Evolutionary conservation across 2,797 vertebrate genomes (phyloP).

Genomic region (Sebastes dallii): DNA sequence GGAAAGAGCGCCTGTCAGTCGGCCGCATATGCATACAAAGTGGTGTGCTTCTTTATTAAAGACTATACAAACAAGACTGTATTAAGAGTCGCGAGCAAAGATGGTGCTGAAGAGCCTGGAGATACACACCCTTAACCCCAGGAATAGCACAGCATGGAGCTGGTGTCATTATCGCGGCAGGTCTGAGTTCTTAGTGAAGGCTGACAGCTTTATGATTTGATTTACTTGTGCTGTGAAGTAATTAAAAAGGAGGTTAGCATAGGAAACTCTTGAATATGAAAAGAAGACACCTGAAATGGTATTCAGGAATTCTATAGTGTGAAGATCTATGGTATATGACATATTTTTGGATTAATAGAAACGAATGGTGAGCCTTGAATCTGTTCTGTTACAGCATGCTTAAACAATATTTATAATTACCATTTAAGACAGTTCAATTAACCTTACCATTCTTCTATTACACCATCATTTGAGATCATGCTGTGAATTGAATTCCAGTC

Average conservation of each 20-base stretch:
- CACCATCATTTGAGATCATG: background rate
- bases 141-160: slow-evolving; percentile 70
- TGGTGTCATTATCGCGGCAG: slow-evolving; percentile 73
- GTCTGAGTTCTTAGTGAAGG: slow-evolving; percentile 64
- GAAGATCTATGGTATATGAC: background rate
- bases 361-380: background rate
- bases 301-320: background rate
- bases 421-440: slow-evolving; percentile 38
- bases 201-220: slow-evolving; percentile 74
- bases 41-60: slow-evolving; percentile 86
- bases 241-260: slow-evolving; percentile 56
- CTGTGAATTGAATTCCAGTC: slow-evolving; percentile 23
- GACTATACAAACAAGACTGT: slow-evolving; percentile 65
- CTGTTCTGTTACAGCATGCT: background rate
- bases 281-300: slow-evolving; percentile 25
- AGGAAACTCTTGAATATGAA: slow-evolving; percentile 39
- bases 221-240: slow-evolving; percentile 64
- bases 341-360: slow-evolving; percentile 7
- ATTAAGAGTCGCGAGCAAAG: slow-evolving; percentile 61
- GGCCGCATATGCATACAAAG: slow-evolving; percentile 84
- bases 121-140: slow-evolving; percentile 73
- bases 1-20: slow-evolving; percentile 68
- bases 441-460: background rate
- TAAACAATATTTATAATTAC: slow-evolving; percentile 26
- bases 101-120: slow-evolving; percentile 62